Evolutionary conservation across 2,888 invertebrate genomes (phyloP).

Genomic region (Lycocerus yunnanus): DNA sequence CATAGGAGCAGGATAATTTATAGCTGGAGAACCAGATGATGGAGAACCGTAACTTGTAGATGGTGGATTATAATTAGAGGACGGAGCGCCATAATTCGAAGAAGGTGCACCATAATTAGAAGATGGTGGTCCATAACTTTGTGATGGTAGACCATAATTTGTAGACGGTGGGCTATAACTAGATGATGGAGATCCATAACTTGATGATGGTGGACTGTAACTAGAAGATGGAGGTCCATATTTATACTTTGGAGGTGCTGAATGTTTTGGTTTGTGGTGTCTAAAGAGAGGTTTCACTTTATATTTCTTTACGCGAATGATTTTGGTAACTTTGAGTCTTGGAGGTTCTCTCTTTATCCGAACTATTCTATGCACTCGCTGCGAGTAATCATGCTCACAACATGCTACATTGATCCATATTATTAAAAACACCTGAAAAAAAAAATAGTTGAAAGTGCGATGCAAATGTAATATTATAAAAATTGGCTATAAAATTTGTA

Average conservation of each 20-base stretch:
- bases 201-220: constrained; percentile 38
- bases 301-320: constrained; percentile 12
- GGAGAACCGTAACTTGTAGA: constrained; percentile 26
- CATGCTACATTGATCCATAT: not conserved
- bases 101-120: constrained; percentile 38
- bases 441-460: not conserved
- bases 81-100: constrained; percentile 33
- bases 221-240: constrained; percentile 32
- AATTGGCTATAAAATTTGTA: not conserved
- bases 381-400: not conserved
- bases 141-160: constrained; percentile 20
- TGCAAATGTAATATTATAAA: not conserved
- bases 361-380: not conserved
- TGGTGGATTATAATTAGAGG: constrained; percentile 13
- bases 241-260: constrained; percentile 29
- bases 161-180: constrained; percentile 36
- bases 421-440: not conserved
- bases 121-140: constrained; percentile 11
- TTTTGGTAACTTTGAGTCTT: not conserved
- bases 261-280: constrained; percentile 29
- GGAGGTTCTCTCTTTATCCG: not conserved
- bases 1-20: constrained; percentile 33
- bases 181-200: constrained; percentile 33
- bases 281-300: constrained; percentile 17
- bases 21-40: constrained; percentile 30